Evolutionary conservation across 92 coral and sea anemone species (phyloP).

Genomic region (Galaxea fascicularis): DNA sequence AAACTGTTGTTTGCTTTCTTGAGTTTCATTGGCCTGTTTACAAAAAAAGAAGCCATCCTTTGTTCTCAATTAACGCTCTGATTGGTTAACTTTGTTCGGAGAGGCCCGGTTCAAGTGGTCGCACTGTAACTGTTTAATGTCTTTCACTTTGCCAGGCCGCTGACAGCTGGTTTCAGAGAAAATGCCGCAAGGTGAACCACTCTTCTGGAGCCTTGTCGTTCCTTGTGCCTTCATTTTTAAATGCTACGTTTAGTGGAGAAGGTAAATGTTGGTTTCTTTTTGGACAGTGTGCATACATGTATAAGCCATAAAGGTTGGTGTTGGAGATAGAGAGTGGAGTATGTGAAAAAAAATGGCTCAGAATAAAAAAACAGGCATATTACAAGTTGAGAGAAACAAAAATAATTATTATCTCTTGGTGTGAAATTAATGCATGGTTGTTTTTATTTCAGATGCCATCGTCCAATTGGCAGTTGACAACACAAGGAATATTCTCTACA

Average conservation of each 20-base stretch:
- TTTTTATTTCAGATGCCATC: conserved; percentile 74
- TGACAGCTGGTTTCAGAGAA: conserved; percentile 96
- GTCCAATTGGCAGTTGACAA: conserved; percentile 96
- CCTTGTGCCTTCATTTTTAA: conserved; percentile 93
- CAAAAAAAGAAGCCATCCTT: no score
- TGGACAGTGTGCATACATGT: not conserved
- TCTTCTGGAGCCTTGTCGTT: conserved; percentile 89
- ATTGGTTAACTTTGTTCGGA: no score
- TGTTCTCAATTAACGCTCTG: no score
- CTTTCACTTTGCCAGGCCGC: conserved; percentile 61
- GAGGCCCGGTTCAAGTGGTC: no score
- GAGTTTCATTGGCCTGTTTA: no score
- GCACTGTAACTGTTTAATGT: not conserved
- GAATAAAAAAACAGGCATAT: no score
- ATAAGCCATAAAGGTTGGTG: no score
- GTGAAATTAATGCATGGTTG: not conserved
- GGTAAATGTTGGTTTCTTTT: conserved; percentile 47
- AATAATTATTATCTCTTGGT: not conserved
- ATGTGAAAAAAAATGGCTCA: no score
- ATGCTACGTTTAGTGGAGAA: conserved; percentile 89
- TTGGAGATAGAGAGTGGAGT: no score
- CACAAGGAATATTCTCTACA: conserved; percentile 88
- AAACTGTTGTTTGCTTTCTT: no score
- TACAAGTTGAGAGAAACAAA: no score
- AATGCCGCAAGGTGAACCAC: conserved; percentile 94